phyloP scores from a whole-genome alignment of 1,140 invertebrate species.

The Listronotus bonariensis region DNA sequence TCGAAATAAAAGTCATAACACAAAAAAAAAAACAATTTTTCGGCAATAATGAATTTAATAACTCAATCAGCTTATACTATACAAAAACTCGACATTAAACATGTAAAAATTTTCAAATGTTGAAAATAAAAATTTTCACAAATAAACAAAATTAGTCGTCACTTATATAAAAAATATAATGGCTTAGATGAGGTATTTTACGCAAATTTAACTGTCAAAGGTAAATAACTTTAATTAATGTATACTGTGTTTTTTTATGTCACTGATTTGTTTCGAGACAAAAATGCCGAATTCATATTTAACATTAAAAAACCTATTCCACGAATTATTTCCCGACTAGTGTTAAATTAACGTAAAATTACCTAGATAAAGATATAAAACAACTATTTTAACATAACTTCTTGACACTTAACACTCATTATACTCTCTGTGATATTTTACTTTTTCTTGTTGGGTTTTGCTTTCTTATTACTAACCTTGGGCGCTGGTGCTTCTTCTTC shows the following conservation, averaged over 20 bases:
- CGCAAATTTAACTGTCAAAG: background rate
- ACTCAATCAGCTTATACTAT: background rate
- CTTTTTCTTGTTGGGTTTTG: constrained; percentile 40
- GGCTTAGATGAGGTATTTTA: background rate
- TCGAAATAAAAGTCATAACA: background rate
- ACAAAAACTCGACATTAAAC: constrained; percentile 5
- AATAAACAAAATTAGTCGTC: constrained; percentile 2
- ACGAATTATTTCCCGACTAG: constrained; percentile 8
- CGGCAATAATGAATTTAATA: background rate
- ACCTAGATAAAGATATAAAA: constrained; percentile 3
- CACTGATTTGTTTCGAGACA: too few species aligned
- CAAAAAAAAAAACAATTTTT: constrained; percentile 6
- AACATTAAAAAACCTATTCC: too few species aligned
- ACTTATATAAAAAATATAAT: constrained; percentile 8
- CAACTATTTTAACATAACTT: constrained; percentile 14
- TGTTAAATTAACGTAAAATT: constrained; percentile 3
- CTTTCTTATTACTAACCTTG: constrained; percentile 43
- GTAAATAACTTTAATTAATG: too few species aligned
- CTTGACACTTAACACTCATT: constrained; percentile 2
- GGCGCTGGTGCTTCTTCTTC: constrained; percentile 25
- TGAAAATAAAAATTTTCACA: constrained; percentile 6
- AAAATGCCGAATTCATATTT: too few species aligned
- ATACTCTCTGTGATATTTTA: constrained; percentile 25
- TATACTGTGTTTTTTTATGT: too few species aligned
- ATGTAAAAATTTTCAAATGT: background rate